Evolutionary conservation across 1,140 invertebrate genomes (phyloP).

Genomic region (Lasaia peninsularis): DNA sequence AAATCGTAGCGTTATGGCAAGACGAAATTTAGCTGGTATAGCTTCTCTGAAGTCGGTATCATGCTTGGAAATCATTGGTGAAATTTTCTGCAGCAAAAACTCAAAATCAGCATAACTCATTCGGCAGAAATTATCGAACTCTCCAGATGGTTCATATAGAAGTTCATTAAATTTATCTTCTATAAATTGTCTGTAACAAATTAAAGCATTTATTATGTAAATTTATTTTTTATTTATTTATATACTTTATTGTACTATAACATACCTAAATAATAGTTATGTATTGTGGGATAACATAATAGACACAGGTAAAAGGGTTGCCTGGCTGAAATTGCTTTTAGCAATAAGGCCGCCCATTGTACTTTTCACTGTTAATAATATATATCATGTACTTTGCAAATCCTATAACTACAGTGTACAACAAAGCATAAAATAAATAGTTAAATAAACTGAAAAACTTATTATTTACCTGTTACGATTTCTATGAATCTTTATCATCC

Average conservation of each 20-base stretch:
- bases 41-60: slow-evolving; percentile 11
- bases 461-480: slow-evolving; percentile 27
- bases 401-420: no score
- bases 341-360: no score
- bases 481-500: slow-evolving; percentile 26
- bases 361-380: no score
- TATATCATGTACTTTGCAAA: no score
- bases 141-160: no score
- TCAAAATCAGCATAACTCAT: no score
- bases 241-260: no score
- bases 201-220: neutral
- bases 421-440: no score
- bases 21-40: slow-evolving; percentile 33
- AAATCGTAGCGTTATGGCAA: slow-evolving; percentile 40
- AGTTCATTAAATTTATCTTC: slow-evolving; percentile 8
- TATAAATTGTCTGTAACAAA: slow-evolving; percentile 11
- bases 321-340: no score
- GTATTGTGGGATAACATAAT: slow-evolving; percentile 7
- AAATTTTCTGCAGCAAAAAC: slow-evolving; percentile 15
- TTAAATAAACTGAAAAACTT: neutral
- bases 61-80: slow-evolving; percentile 14
- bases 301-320: no score
- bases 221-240: no score
- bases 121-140: no score
- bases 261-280: neutral